Evolutionary conservation across 2,888 invertebrate genomes (phyloP).

Genomic region (Zygogramma bicolorata): DNA sequence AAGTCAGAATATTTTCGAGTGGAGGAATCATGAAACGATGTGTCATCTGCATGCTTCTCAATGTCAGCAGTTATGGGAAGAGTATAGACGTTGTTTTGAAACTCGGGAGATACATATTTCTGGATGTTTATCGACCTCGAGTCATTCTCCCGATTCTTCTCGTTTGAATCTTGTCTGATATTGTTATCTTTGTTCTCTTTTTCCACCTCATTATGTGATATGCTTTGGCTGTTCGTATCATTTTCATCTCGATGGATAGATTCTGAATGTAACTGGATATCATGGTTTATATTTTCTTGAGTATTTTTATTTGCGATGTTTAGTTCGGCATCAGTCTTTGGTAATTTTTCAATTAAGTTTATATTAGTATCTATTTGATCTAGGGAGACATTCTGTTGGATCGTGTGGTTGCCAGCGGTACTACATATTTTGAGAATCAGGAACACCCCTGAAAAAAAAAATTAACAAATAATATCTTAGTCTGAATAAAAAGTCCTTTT

Average conservation of each 20-base stretch:
- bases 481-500: too few species aligned
- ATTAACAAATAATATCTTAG: too few species aligned
- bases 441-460: conserved; percentile 53
- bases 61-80: conserved; percentile 68
- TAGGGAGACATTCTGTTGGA: conserved; percentile 34
- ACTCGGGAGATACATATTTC: conserved; percentile 69
- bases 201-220: neutral
- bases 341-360: conserved; percentile 50
- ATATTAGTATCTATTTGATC: conserved; percentile 45
- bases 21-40: conserved; percentile 39
- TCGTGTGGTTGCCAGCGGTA: conserved; percentile 24
- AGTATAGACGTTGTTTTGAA: conserved; percentile 70
- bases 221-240: neutral
- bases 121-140: conserved; percentile 62
- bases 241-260: neutral
- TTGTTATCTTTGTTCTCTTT: conserved; percentile 34
- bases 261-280: conserved; percentile 3
- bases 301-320: conserved; percentile 40
- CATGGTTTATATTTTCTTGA: conserved; percentile 24
- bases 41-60: conserved; percentile 56
- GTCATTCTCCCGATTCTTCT: conserved; percentile 43
- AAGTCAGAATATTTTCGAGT: conserved; percentile 33
- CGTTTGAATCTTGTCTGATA: conserved; percentile 11
- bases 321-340: conserved; percentile 58
- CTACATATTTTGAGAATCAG: conserved; percentile 50